Base-by-base conservation (phyloP, 2,888 invertebrate species). In the Allophyes oxyacanthae region DNA sequence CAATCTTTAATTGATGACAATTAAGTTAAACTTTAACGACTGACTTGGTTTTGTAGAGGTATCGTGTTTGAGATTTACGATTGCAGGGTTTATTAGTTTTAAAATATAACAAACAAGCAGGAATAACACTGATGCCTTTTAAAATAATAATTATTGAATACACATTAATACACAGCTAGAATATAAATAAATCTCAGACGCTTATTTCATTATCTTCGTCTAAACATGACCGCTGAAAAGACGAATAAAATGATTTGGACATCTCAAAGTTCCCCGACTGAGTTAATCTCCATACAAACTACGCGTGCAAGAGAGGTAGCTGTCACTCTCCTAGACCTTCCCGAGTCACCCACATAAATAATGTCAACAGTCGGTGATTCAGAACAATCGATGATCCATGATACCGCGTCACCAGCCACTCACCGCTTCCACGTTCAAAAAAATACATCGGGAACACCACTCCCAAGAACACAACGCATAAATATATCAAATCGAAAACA, bases 401-500 rank as follows among this genome's bases (percentile, higher is more conserved):
- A 77, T 81, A 72, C 69, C 77, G 79, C 82, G 86, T 87, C 89
- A 87, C 85, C 84, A 81, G 60, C 77, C 86, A 87, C 83, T 89
- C 88, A 85, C 81, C 89, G 85, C 79, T 78, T 65, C 54, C 61
- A 72, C 26, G 51, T 57, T 65, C 70, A 77, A 79, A 80, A 83
- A 85, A 85, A 86, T 76, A 82, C 76, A 80, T 76, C 54, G 65
- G 62, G 67, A 69, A 77, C 85, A 86, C 84, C 86, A 91, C 87
- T 90, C 90, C 88, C 86, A 81, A 79, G 87, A 89, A 91, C 79
- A 81, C 82, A 81, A 82, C 88, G 81, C 92, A 91, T 93, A 92
- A 92, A 94, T 94, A 93, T 91, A 91, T 93, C 93, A 92, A 92
- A 92, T 83, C 77, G 92, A 89, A 93, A 93, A 94, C 94, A 94